Conservation (phyloP, 1,140 invertebrate genomes). For the Coelopa frigida region DNA sequence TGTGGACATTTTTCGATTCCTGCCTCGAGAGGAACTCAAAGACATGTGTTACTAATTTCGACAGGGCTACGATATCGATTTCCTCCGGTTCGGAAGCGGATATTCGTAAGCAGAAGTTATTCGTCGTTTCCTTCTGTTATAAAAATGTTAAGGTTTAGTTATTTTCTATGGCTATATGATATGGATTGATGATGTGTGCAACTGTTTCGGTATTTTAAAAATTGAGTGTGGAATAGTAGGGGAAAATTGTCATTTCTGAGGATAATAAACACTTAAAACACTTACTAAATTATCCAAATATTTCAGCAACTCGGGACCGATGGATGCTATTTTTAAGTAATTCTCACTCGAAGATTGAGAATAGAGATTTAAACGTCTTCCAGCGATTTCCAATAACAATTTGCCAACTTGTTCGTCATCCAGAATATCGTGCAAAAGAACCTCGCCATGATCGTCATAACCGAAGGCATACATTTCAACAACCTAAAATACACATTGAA, state of each 20-base stretch:
- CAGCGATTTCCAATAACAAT: slow-evolving; percentile 61
- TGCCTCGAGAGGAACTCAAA: slow-evolving; percentile 27
- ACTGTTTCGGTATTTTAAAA: too few species aligned
- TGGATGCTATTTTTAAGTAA: slow-evolving; percentile 57
- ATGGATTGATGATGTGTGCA: too few species aligned
- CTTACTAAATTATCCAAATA: slow-evolving; percentile 66
- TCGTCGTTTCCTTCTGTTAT: slow-evolving; percentile 23
- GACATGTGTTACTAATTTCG: slow-evolving; percentile 25
- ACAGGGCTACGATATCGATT: slow-evolving; percentile 26
- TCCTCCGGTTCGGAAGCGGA: slow-evolving; percentile 28
- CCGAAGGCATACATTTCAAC: slow-evolving; percentile 68
- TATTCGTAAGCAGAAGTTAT: slow-evolving; percentile 23
- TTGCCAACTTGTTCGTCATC: slow-evolving; percentile 57
- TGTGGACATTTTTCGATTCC: slow-evolving; percentile 25
- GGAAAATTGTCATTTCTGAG: slow-evolving; percentile 16
- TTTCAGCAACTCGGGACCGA: slow-evolving; percentile 59
- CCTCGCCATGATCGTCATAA: slow-evolving; percentile 68
- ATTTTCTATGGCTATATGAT: too few species aligned
- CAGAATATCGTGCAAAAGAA: slow-evolving; percentile 60
- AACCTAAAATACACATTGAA: slow-evolving; percentile 41
- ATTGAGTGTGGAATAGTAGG: too few species aligned
- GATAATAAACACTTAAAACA: slow-evolving; percentile 24
- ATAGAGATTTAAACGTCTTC: slow-evolving; percentile 60
- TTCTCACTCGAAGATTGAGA: slow-evolving; percentile 52
- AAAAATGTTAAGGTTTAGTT: too few species aligned